A percentile compares a stretch with the other conserved stretches of the same genome.
phyloP scores from a whole-genome alignment of 2,888 invertebrate species.

The Agrotis exclamationis region DNA sequence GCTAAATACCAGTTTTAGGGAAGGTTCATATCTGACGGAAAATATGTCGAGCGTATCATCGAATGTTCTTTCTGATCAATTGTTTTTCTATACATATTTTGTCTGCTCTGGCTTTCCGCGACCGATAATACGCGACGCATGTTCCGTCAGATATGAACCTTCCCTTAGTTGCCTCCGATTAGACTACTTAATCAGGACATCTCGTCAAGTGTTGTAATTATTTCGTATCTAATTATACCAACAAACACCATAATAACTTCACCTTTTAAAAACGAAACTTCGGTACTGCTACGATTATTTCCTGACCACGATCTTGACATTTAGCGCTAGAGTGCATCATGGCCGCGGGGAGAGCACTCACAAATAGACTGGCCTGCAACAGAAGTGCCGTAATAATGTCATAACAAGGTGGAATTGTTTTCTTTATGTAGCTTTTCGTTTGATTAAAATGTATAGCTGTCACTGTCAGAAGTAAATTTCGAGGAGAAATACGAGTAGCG shows the following conservation, averaged over 20 bases:
- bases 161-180: no score
- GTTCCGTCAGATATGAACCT: no score
- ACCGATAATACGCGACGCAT: no score
- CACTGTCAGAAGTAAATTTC: not conserved
- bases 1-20: no score
- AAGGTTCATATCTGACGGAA: no score
- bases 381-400: constrained; percentile 17
- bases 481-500: constrained; percentile 1
- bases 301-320: constrained; percentile 51
- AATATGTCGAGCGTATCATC: no score
- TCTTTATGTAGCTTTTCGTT: constrained; percentile 3
- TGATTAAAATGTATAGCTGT: constrained; percentile 21
- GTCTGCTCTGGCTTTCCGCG: no score
- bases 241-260: not conserved
- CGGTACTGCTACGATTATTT: constrained; percentile 3
- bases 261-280: constrained; percentile 13
- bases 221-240: no score
- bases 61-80: no score
- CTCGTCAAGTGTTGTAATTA: no score
- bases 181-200: no score
- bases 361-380: constrained; percentile 30
- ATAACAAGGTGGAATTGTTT: constrained; percentile 10
- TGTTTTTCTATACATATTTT: no score
- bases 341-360: constrained; percentile 13
- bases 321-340: constrained; percentile 31